Evolutionary conservation across 2,888 invertebrate species (phyloP).

Genomic region (Conistra vaccinii): DNA sequence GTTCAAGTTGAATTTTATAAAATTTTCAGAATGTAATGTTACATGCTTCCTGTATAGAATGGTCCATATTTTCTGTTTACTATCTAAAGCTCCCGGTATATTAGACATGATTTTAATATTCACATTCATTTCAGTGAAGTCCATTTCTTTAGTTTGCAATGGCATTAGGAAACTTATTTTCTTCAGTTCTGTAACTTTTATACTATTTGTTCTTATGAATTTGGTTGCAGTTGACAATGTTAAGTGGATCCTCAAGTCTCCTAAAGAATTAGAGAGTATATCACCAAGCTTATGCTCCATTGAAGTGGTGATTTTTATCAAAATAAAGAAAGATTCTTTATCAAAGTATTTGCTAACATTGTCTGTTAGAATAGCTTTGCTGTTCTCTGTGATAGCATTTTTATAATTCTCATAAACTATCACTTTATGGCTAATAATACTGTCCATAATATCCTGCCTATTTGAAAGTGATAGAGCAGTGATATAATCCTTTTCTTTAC

Average conservation of each 20-base stretch:
- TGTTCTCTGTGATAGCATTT: constrained; percentile 74
- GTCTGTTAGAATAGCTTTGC: constrained; percentile 75
- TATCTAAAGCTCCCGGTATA: constrained; percentile 78
- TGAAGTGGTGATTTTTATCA: constrained; percentile 72
- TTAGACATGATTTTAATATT: constrained; percentile 77
- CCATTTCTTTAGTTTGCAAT: constrained; percentile 59
- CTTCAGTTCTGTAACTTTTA: constrained; percentile 76
- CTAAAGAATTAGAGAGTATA: constrained; percentile 53
- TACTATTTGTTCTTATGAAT: constrained; percentile 76
- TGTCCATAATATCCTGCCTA: constrained; percentile 80
- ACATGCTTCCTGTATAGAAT: constrained; percentile 76
- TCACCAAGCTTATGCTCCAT: constrained; percentile 72
- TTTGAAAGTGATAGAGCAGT: constrained; percentile 81
- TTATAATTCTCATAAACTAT: constrained; percentile 79
- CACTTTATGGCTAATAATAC: constrained; percentile 71
- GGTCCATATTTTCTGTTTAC: constrained; percentile 77
- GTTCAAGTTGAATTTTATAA: constrained; percentile 73
- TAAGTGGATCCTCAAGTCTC: constrained; percentile 76
- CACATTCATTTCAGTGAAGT: constrained; percentile 70
- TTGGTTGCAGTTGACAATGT: constrained; percentile 71
- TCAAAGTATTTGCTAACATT: constrained; percentile 77
- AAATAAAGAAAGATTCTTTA: constrained; percentile 71
- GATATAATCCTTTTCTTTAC: constrained; percentile 77
- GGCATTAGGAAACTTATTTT: constrained; percentile 77
- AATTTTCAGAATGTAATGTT: constrained; percentile 78